Conservation (phyloP, 2,113 vertebrate species). For the Lycaon pictus region DNA sequence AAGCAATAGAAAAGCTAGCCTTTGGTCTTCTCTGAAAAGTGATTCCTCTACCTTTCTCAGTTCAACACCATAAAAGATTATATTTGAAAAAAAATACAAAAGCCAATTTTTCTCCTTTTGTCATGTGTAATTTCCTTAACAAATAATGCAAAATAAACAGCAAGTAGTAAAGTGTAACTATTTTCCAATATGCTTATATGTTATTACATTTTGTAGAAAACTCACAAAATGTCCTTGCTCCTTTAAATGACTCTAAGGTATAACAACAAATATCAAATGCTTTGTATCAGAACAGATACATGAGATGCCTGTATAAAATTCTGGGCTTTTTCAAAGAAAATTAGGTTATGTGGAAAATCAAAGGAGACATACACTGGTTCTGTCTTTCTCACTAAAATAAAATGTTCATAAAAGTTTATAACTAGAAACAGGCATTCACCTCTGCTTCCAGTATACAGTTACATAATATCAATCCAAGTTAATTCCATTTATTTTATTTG, state of each 20-base stretch:
- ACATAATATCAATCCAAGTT: not conserved
- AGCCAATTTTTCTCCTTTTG: not conserved
- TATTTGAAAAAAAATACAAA: not conserved
- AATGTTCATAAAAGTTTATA: not conserved
- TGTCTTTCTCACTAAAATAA: not conserved
- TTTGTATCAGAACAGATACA: not conserved
- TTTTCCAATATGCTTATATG: not conserved
- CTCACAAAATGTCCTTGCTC: not conserved
- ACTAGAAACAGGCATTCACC: not conserved
- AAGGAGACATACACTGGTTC: not conserved
- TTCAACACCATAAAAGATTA: not conserved
- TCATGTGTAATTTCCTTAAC: not conserved
- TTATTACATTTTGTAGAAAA: not conserved
- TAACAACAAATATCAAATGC: not conserved
- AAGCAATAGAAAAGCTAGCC: not conserved
- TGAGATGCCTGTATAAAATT: not conserved
- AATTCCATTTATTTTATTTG: slow-evolving; percentile 23
- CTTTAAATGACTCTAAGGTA: not conserved
- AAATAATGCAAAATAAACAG: not conserved
- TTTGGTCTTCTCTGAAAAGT: not conserved
- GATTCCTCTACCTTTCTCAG: not conserved
- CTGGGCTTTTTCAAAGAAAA: not conserved
- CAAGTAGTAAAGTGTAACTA: not conserved
- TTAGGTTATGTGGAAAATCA: not conserved
- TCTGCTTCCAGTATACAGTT: not conserved